Evolutionary conservation across 2,888 invertebrate species (phyloP).

Genomic region (Pachymerium ferrugineum): DNA sequence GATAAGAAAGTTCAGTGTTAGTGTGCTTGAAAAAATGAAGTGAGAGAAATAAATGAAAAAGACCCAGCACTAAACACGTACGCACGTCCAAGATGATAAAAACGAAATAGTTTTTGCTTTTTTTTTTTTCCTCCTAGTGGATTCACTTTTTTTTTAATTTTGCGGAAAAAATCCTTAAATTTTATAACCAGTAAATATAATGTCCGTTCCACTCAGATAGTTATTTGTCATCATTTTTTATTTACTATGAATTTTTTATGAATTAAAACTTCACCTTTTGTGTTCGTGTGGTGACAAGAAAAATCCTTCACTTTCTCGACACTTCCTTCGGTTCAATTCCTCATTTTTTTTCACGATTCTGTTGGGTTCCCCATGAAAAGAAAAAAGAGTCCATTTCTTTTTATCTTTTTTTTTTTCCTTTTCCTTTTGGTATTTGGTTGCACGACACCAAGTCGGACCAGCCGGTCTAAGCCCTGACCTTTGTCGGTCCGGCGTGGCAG

Average conservation of each 20-base stretch:
- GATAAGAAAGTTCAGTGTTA: background rate
- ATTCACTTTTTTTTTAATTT: background rate
- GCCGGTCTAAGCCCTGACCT: slow-evolving; percentile 24
- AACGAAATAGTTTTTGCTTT: background rate
- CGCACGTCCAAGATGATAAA: background rate
- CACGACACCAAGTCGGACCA: slow-evolving; percentile 19
- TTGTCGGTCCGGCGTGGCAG: background rate
- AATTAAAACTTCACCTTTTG: background rate
- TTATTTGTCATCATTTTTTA: too few species aligned
- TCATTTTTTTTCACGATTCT: slow-evolving; percentile 12
- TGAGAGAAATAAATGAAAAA: slow-evolving; percentile 11
- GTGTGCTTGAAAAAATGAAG: background rate
- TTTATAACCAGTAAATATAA: too few species aligned
- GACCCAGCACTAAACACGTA: background rate
- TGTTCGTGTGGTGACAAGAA: background rate
- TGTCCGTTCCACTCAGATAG: too few species aligned
- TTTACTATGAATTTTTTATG: too few species aligned
- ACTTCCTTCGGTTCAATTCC: background rate
- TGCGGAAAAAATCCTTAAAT: too few species aligned
- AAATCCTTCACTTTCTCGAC: background rate
- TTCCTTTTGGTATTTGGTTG: background rate
- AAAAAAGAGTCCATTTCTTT: slow-evolving; percentile 6
- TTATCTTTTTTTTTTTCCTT: too few species aligned
- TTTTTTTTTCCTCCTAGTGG: background rate
- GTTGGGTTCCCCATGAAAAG: background rate